Evolutionary conservation across 2,888 invertebrate species (phyloP).

Genomic region (Gryllus longicercus): DNA sequence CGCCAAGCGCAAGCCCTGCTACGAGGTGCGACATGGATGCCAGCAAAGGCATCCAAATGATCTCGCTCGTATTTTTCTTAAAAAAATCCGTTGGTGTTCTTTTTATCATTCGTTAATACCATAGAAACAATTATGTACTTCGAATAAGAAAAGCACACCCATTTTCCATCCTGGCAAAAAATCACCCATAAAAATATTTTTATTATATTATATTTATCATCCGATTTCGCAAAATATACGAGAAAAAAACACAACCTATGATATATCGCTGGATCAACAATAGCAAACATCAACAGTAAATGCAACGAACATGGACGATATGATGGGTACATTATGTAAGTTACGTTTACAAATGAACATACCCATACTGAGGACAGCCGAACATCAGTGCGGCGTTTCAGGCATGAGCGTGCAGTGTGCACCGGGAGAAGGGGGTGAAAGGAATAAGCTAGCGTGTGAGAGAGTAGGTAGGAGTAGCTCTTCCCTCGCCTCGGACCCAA

Average conservation of each 20-base stretch:
- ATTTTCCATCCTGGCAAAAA: constrained; percentile 26
- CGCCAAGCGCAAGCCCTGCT: background rate
- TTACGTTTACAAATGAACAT: constrained; percentile 3
- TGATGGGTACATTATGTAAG: constrained; percentile 22
- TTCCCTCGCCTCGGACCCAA: no score
- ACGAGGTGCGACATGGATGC: no score
- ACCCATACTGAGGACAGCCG: constrained; percentile 2
- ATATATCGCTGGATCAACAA: constrained; percentile 28
- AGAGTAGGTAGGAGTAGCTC: background rate
- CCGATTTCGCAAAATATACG: constrained; percentile 32
- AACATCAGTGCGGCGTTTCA: background rate
- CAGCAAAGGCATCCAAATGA: no score
- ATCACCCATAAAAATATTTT: constrained; percentile 31
- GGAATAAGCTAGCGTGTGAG: background rate
- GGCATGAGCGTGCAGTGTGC: background rate
- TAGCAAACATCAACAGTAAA: constrained; percentile 32
- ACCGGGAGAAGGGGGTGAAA: background rate
- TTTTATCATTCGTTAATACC: background rate
- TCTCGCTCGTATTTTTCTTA: background rate
- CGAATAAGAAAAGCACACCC: constrained; percentile 22
- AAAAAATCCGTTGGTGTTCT: constrained; percentile 17
- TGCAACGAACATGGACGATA: constrained; percentile 29
- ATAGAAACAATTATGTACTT: background rate
- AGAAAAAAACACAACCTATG: constrained; percentile 31
- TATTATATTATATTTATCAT: constrained; percentile 25